Base-by-base conservation (phyloP, 1,140 invertebrate genomes). In the Musca domestica region DNA sequence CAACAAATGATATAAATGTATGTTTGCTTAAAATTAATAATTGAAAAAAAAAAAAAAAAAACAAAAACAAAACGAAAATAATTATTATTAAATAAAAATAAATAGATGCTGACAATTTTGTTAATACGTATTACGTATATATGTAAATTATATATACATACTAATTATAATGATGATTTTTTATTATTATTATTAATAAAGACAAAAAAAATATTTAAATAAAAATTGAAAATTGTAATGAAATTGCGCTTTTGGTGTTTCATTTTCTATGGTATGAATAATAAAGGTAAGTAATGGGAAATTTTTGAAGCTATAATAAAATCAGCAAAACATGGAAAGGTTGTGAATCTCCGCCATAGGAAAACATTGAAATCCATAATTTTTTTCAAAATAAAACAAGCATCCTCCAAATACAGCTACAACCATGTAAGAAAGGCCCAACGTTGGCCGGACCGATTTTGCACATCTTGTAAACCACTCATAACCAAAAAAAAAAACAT, bases 101-200 rank as follows among this genome's bases (percentile, higher is more conserved):
- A 61, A 61, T 61, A 61, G 34, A 61, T 61, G 56, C 56, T 61
- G 56, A 30, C 56, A 61, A 61, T 61, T 61, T 61, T 61, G 56
- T 61, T 61, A 17, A 61, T 61, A 61, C 30, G 56, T 61, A 61
- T 41, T 41, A 41, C 34, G 34, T 41, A 41, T 41, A 41, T 41
- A 41, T 41, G 34, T 41, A 41, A 41, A 41, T 41, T 41, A 41
- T 41, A 30, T 30, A 41, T 41, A 41, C 34, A 41, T 41, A 52
- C 51, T 22, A 52, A 52, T 22, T 52, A 52, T 47, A 61, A 49
- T 65, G 20, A 65, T 22, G 15, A 23, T 65, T 65, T 65, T 65
- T 64, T 61, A 27, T 61, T n/a, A 61, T 65, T 49, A 65, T 65
- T 51, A 49, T 65, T 65, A 65, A 65, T 49, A 25, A 51, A 63